Conservation (phyloP, 2,113 vertebrate species). For the Brachyistius frenatus region DNA sequence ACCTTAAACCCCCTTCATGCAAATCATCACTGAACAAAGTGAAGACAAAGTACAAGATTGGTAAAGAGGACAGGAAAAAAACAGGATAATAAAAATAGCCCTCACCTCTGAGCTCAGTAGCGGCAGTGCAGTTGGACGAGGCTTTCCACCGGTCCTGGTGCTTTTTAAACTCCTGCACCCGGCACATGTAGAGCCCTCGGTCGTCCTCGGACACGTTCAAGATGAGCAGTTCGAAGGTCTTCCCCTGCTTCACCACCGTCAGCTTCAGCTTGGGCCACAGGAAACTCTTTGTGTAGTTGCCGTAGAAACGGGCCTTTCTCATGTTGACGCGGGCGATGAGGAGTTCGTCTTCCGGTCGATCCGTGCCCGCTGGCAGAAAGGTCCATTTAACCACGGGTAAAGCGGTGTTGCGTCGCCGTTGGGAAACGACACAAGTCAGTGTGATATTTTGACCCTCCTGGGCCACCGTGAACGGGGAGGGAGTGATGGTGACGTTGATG, state of each 20-base stretch:
- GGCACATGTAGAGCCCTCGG: constrained; percentile 92
- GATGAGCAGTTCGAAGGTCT: constrained; percentile 88
- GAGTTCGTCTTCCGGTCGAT: constrained; percentile 82
- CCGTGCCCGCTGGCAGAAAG: constrained; percentile 77
- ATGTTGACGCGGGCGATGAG: constrained; percentile 94
- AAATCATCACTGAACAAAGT: neutral
- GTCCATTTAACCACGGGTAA: constrained; percentile 93
- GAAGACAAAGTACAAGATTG: neutral
- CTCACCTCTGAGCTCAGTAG: constrained; percentile 85
- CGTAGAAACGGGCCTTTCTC: constrained; percentile 90
- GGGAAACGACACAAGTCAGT: constrained; percentile 90
- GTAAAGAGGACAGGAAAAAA: neutral
- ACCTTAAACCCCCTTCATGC: neutral
- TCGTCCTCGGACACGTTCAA: constrained; percentile 86
- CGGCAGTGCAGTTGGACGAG: constrained; percentile 90
- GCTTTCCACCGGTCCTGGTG: constrained; percentile 92
- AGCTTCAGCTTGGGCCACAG: constrained; percentile 88
- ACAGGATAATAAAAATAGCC: neutral
- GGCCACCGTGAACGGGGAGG: constrained; percentile 88
- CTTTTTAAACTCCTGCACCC: constrained; percentile 94
- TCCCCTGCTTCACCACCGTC: constrained; percentile 86
- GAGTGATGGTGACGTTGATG: constrained; percentile 93
- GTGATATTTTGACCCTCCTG: constrained; percentile 91
- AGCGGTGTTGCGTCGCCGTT: constrained; percentile 86
- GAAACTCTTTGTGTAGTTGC: constrained; percentile 91